phyloP scores from a whole-genome alignment of 2,113 vertebrate genomes.

The Lophura nycthemera region DNA sequence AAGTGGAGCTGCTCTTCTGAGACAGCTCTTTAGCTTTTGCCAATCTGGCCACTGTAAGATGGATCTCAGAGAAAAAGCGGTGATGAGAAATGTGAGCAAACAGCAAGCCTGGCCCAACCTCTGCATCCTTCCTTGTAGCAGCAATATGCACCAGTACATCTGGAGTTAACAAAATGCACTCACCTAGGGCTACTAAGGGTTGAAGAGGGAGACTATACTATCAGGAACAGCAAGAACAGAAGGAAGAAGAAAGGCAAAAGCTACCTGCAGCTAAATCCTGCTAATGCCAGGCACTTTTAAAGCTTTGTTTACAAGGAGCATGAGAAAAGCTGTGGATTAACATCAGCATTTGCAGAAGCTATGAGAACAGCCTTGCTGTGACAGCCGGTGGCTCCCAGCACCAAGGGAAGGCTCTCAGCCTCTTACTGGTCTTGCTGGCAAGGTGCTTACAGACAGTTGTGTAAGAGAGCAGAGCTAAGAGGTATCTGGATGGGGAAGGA shows the following conservation, averaged over 20 bases:
- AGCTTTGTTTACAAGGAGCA: neutral
- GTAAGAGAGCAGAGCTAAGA: neutral
- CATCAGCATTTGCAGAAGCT: neutral
- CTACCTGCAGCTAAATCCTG: neutral
- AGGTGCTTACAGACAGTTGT: neutral
- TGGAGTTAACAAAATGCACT: neutral
- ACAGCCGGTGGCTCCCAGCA: neutral
- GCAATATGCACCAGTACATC: neutral
- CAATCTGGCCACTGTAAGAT: neutral
- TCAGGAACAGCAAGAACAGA: neutral
- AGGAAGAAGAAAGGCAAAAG: neutral
- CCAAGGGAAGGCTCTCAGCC: neutral
- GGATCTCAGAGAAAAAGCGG: conserved; percentile 3
- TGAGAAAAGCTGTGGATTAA: neutral
- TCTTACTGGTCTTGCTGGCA: neutral
- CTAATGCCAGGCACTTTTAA: neutral
- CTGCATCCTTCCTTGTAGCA: neutral
- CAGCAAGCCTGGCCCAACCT: neutral
- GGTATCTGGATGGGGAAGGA: neutral
- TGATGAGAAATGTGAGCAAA: neutral
- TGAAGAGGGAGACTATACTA: neutral
- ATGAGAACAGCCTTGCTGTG: neutral
- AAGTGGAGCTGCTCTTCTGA: conserved; percentile 41
- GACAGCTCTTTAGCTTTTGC: neutral
- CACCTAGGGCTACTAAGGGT: rapidly evolving